Base-by-base conservation (phyloP, 1,140 invertebrate genomes). In the Papilio xuthus region DNA sequence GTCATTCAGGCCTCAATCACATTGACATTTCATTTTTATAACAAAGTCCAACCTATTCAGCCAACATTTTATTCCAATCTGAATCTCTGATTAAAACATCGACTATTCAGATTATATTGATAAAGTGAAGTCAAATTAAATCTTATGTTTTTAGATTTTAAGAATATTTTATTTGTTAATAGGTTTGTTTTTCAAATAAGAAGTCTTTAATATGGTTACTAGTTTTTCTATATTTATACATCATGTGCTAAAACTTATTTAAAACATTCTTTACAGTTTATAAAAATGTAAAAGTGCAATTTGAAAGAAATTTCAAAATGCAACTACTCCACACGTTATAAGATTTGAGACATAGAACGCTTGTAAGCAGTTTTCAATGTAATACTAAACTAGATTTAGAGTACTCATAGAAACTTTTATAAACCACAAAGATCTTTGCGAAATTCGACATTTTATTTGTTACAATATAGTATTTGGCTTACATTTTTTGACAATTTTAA, bases 41-140 rank as follows among this genome's bases (percentile, higher is more conserved):
- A 15, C 13, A 28, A 28, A 12, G 28, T 6, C 13, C 32, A 20
- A 28, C 32, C 60, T 37, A 37, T 37, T 4, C 2, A 13, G 7
- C 10, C 9, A 60, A 26, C 9, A 26, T 67, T 67, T 60, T 26
- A 23, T 26, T 4, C 13, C 23, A 67, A 28, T 15, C 28, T 32
- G 13, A 67, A 63, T 63, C 56, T 63, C 56, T 63, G 20, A 63
- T 63, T 63, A 63, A 26, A 63, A 67, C 60, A 67, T 67, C 60
- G 28, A 26, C 26, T 28, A 63, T 26, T 63, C 23, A 28, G 15
- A 15, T 2, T 32, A 18, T 12, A 28, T 26, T 63, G 23, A 63
- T 63, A 15, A 63, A 63, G 1, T 63, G 60, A 28, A 32, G 26
- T 63, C 60, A 7, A 26, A 47, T 15, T 15, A n/a, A n/a, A n/a